Conservation (phyloP, 2,797 vertebrate species). For the Sebastes vulpes region DNA sequence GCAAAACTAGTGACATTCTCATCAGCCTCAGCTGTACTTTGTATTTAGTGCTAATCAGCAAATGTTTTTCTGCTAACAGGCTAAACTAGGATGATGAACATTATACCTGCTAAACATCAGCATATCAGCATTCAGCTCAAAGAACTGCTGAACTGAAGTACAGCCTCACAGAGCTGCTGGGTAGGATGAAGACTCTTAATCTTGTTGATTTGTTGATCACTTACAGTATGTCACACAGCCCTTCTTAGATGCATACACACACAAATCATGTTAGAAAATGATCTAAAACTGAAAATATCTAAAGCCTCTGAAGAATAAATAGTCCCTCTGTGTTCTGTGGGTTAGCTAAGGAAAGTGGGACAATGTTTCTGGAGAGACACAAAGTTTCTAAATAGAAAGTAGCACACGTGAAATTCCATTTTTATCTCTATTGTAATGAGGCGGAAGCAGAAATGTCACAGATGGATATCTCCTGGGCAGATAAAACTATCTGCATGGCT, state of each 20-base stretch:
- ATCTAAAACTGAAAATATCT: neutral
- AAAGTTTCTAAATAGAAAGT: neutral
- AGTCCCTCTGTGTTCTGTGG: neutral
- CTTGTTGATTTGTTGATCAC: too few species aligned
- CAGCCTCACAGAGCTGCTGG: neutral
- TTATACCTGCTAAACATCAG: neutral
- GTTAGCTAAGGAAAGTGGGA: neutral
- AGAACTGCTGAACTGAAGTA: neutral
- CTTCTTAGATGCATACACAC: neutral
- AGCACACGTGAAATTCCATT: neutral
- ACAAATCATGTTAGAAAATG: neutral
- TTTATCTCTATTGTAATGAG: neutral
- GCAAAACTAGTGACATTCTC: neutral
- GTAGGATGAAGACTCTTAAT: neutral
- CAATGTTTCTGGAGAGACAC: neutral
- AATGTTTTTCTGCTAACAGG: neutral
- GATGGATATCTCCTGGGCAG: neutral
- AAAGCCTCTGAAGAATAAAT: neutral
- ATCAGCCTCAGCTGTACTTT: neutral
- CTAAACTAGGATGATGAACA: neutral
- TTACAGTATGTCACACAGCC: neutral
- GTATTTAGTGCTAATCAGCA: neutral
- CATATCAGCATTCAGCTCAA: neutral
- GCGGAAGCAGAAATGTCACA: constrained; percentile 1
- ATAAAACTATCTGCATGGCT: neutral